Base-by-base conservation (phyloP, 2,113 vertebrate species). In the Nymphicus hollandicus region DNA sequence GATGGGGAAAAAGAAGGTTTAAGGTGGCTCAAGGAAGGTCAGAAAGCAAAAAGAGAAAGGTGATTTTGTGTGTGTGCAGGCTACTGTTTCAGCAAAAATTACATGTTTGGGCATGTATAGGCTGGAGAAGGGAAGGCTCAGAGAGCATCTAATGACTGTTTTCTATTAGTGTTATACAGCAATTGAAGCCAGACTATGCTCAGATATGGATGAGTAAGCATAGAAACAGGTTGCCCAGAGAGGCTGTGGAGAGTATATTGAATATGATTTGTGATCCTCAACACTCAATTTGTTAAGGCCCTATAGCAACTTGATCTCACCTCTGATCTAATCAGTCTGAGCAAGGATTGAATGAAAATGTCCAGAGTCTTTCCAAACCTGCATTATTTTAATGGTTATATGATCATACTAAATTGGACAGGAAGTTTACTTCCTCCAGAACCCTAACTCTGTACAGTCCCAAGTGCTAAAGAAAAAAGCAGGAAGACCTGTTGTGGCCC, bases 11-110 rank as follows among this genome's bases (percentile, higher is more conserved):
- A 78, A 5, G 11, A 69, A 5, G 1, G 6, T 44, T 53, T 87
- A 49, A 77, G 8, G 14, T 66, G 6, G 13, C 28, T 60, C 8
- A 20, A 7, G 24, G 10, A 7, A 13, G 1, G 0, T 14, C 3
- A 74, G 46, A 47, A 52, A 6, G 2, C 10, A 37, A 56, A 82
- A 76, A 47, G 18, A 22, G 25, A 47, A 71, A 27, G 2, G 22
- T 41, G 24, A 2, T 7, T 65, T 7, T 65, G 8, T 25, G 5
- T 22, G 28, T 35, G 20, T 55, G 46, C 23, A 53, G 6, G 4
- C 16, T 81, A 31, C 39, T 27, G 35, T n/a, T 37, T 84, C 47
- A 22, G 13, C 8, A 71, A 85, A 86, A 90, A 41, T 35, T 9
- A 2, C 3, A 4, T 25, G 17, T 50, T 86, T 56, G 37, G 16